Evolutionary conservation across 1,140 invertebrate genomes (phyloP), one percentile per base, ranked within the genome.

Genomic region (Druon quercuslanigerum): DNA sequence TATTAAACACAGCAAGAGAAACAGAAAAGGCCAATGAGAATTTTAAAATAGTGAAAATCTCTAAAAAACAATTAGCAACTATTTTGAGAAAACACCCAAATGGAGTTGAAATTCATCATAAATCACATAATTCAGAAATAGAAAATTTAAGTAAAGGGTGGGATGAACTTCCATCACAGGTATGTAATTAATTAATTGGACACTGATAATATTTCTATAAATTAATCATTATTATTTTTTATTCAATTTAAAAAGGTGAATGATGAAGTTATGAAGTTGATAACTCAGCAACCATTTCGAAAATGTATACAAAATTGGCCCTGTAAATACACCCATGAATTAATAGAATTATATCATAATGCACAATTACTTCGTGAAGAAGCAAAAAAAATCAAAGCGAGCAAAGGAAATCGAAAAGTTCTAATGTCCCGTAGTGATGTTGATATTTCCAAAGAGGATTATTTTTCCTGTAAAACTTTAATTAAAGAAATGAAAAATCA

Each of bases 41-140:
- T 33, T 17, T 66, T 66, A 66, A 66, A 33, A 66, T 66, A 66
- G n/a, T 66, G 25, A 66, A 66, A 33, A 66, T 66, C 40, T 66
- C 25, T 14, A 33, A 66, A 25, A 33, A 66, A 16, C 33, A 40
- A 33, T 66, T 66, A 20, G 57, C 25, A 1, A 40, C 5, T 40
- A 66, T 66, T 33, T 40, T 66, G 16, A 11, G 40, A 66, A 66
- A 20, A 13, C 13, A 66, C 3, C 25, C 25, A 40, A 4, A 33
- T 6, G 14, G 12, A 13, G 20, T 66, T 12, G 14, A 66, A 66
- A 16, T 66, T 33, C 16, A 13, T 40, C 2, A 17, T 56, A 33
- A 66, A 66, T 33, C 57, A 33, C n/a, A 20, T 3, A 66, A 16
- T 66, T 66, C 20, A 40, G 14, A 16, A 66, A 14, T 14, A 66